These are phyloP conservation scores for Diploptera punctata DNA, from an alignment of 2,888 invertebrate species.

Conservation along the genomic window DNA sequence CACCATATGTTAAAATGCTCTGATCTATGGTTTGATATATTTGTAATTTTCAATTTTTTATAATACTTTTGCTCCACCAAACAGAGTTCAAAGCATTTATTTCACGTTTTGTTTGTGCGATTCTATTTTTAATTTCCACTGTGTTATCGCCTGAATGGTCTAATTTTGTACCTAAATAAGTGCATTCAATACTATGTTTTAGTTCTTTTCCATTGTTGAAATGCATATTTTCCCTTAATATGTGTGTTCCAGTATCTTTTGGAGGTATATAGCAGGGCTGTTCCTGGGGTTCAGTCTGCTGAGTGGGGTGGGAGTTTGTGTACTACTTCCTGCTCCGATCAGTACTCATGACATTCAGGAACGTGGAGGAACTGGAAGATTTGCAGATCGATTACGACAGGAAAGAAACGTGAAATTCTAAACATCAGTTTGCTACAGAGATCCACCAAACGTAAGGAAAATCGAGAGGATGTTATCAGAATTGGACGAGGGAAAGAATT, in stretches of 20 bases:
- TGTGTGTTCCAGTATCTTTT: conserved; percentile 64
- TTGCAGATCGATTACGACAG: conserved; percentile 56
- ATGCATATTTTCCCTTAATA: no score
- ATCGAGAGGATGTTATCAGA: neutral
- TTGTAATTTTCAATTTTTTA: no score
- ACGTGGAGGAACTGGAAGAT: conserved; percentile 57
- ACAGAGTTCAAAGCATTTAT: no score
- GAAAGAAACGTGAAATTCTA: conserved; percentile 42
- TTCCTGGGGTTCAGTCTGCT: conserved; percentile 75
- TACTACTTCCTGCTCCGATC: conserved; percentile 79
- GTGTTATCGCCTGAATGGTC: no score
- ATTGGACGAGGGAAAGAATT: neutral
- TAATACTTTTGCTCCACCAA: no score
- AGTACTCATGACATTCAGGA: conserved; percentile 66
- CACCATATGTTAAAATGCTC: no score
- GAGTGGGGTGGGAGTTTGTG: conserved; percentile 75
- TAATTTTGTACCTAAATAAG: no score
- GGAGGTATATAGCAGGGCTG: conserved; percentile 66
- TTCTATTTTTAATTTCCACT: no score
- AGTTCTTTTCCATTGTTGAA: no score
- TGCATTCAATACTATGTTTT: no score
- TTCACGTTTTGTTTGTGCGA: no score
- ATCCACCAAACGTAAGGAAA: neutral
- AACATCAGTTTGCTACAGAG: neutral
- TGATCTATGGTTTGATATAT: no score